Base-by-base conservation (phyloP, 2,797 vertebrate species). In the Halcyon badia region DNA sequence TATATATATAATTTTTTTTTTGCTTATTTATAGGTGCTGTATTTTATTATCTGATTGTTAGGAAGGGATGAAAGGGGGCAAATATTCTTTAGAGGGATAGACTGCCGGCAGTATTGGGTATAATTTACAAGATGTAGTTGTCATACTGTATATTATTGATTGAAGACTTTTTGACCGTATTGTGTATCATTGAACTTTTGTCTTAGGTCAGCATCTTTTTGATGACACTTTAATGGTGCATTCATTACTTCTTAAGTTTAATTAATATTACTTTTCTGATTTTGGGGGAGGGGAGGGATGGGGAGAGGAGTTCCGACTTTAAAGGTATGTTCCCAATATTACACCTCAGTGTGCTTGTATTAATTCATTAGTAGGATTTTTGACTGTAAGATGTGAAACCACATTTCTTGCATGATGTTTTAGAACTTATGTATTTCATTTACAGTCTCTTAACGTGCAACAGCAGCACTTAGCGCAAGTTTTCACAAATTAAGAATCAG, bases 91-190 rank as follows among this genome's bases (percentile, higher is more conserved):
- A 99, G 99, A 99, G 98, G 98, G 99, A 99, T 99, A 99, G 99
- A 99, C 99, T 99, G 99, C 99, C 99, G 99, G 99, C 99, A 99
- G 99, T 99, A 99, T 99, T 99, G 99, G 99, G 99, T 99, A 99
- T 99, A 99, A 99, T 99, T 99, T 99, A 99, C 99, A 99, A 99
- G 99, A 99, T 99, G 98, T 99, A 99, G 99, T 99, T 99, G 99
- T 99, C 99, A 98, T 99, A 99, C 99, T 99, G 99, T 99, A 99
- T 99, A 99, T 99, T 99, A 99, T 98, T 99, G 99, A 99, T 98
- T 98, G 98, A 99, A 99, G 98, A 98, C 98, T 98, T 98, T 98
- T 98, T 98, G 98, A 98, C 98, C 98, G 98, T 99, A 98, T 99
- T 98, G 98, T 99, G 99, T 99, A 99, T 98, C 98, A 98, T 98